Conservation (phyloP, 2,888 invertebrate species). For the Lumbricus terrestris region DNA sequence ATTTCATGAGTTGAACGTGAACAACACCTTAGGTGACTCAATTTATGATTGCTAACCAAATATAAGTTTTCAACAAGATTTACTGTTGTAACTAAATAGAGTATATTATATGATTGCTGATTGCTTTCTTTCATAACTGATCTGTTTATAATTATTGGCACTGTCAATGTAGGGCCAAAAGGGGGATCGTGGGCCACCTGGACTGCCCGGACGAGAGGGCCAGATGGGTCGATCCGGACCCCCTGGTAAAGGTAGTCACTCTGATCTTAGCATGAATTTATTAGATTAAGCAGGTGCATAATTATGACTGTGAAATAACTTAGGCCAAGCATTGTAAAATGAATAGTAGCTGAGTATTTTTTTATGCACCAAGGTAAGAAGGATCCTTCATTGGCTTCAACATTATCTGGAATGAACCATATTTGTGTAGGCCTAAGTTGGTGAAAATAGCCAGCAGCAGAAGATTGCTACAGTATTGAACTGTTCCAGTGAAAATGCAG, state of each 20-base stretch:
- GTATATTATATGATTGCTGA: neutral
- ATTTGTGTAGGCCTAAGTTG: too few relatives aligned
- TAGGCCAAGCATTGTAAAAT: too few relatives aligned
- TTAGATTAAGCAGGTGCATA: neutral
- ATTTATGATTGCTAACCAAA: neutral
- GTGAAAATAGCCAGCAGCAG: too few relatives aligned
- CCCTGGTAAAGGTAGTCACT: slow-evolving; percentile 29
- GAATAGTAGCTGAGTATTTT: too few relatives aligned
- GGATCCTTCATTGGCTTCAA: too few relatives aligned
- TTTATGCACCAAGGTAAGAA: too few relatives aligned
- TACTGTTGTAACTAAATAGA: neutral
- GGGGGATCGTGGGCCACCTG: slow-evolving; percentile 20
- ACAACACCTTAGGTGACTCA: neutral
- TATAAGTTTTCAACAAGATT: neutral
- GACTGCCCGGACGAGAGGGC: slow-evolving; percentile 25
- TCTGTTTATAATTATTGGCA: neutral
- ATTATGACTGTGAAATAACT: neutral
- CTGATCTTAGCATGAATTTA: neutral
- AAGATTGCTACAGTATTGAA: too few relatives aligned
- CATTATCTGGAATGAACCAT: too few relatives aligned
- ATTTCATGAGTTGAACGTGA: neutral
- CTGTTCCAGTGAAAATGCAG: too few relatives aligned
- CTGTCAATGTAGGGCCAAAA: neutral
- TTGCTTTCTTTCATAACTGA: neutral
- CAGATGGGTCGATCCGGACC: slow-evolving; percentile 16